Conservation (phyloP, 2,888 invertebrate genomes). For the Ptychoptera contaminata region DNA sequence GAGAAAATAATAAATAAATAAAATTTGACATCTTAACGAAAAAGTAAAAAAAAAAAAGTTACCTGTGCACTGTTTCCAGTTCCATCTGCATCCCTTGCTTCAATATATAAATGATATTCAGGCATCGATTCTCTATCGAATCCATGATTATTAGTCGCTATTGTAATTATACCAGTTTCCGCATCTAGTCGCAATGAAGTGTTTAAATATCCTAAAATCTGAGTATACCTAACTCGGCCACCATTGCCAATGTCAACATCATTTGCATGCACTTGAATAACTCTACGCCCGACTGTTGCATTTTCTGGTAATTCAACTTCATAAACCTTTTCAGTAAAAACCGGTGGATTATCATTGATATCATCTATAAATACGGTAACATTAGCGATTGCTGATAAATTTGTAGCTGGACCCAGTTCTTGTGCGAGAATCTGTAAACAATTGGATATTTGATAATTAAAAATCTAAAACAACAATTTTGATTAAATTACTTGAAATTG, state of each 20-base stretch:
- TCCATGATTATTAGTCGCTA: conserved; percentile 55
- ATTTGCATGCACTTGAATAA: conserved; percentile 61
- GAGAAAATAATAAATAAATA: not conserved
- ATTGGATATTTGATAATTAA: not conserved
- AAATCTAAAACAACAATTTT: not conserved
- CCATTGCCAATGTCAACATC: conserved; percentile 67
- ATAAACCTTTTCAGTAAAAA: conserved; percentile 58
- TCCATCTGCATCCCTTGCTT: conserved; percentile 78
- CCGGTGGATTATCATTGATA: conserved; percentile 75
- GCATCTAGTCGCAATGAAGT: conserved; percentile 65
- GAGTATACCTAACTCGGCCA: conserved; percentile 63
- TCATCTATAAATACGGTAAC: conserved; percentile 71
- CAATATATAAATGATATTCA: conserved; percentile 62
- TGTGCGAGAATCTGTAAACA: conserved; percentile 50
- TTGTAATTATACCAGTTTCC: conserved; percentile 62
- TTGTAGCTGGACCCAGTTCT: conserved; percentile 62
- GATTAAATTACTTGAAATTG: conserved; percentile 46
- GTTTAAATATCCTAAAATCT: conserved; percentile 60
- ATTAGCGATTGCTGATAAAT: conserved; percentile 55
- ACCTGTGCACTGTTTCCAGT: conserved; percentile 53
- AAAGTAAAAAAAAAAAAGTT: conserved; percentile 15
- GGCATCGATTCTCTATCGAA: conserved; percentile 73
- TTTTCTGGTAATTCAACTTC: conserved; percentile 66
- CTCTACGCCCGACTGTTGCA: conserved; percentile 53
- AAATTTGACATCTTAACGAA: not conserved